Base-by-base conservation (phyloP, 2,888 invertebrate genomes). In the Pristionchus japonicus region DNA sequence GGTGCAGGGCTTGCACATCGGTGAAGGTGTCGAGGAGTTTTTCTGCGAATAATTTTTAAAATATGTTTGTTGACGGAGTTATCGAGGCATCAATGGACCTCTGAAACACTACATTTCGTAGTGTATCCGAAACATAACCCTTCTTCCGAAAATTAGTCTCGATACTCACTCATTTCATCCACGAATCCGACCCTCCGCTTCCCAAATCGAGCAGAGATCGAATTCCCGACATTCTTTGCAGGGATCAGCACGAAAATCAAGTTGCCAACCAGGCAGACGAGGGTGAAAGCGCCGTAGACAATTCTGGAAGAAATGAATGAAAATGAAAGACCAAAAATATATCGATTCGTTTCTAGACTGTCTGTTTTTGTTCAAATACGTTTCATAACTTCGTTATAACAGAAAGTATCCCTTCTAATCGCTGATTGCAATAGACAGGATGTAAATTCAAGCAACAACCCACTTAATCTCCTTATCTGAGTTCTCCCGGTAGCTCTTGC, bases 241-340 rank as follows among this genome's bases (percentile, higher is more conserved):
- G 91, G 91, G 31, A 91, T 89, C 3, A 90, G 37, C 13, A 88
- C 31, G 43, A 91, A 91, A 40, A 86, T 91, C 7, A 91, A n/a
- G n/a, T 91, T 89, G 6, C 88, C 89, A 3, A 90, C 3, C 1
- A 89, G 67, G 9, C 89, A 84, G 13, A 90, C 89, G 31, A 80
- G 89, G 3, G 89, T 40, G 67, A 91, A 90, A 3, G 89, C 89
- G 1, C 88, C 89, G 49, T 90, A 91, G 13, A 91, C 89, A 3
- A 89, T 88, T 40, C 88, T 34, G 57, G 88, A 61, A 89, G n/a
- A n/a, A n/a, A n/a, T n/a, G n/a, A n/a, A n/a, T n/a, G n/a, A n/a
- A n/a, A n/a, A n/a, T n/a, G n/a, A n/a, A n/a, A n/a, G n/a, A n/a
- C n/a, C n/a, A n/a, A n/a, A n/a, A n/a, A n/a, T n/a, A n/a, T n/a